These are phyloP conservation scores for Cuniculus paca DNA, from an alignment of 2,797 vertebrate species.

Conservation along the genomic window DNA sequence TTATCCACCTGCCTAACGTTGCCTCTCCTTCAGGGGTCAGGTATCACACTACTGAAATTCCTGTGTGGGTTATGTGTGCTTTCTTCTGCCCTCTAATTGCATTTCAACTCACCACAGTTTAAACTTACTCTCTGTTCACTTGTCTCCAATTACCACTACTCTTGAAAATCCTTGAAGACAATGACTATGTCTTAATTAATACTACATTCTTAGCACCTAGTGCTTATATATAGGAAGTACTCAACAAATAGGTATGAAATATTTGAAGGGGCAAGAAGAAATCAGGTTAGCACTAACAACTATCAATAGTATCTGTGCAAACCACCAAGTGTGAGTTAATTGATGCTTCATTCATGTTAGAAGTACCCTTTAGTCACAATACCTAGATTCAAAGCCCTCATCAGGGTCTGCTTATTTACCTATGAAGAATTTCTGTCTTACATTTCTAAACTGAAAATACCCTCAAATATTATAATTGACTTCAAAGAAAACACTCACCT, in stretches of 20 bases:
- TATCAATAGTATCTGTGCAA: background rate
- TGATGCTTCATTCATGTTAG: background rate
- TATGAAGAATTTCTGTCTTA: background rate
- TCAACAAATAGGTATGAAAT: constrained; percentile 45
- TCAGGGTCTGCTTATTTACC: background rate
- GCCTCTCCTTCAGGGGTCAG: background rate
- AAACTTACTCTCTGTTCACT: background rate
- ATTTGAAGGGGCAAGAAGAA: background rate
- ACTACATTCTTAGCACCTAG: constrained; percentile 4
- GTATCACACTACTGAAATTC: background rate
- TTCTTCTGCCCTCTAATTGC: background rate
- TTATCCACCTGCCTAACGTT: background rate
- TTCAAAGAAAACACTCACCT: constrained; percentile 86
- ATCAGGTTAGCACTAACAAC: background rate
- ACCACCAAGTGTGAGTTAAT: background rate
- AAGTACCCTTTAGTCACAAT: background rate
- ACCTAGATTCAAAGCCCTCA: background rate
- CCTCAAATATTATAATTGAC: background rate
- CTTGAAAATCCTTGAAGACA: constrained; percentile 6
- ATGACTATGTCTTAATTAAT: constrained; percentile 29
- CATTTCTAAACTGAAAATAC: background rate
- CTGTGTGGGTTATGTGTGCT: background rate
- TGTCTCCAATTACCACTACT: background rate
- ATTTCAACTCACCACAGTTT: background rate
- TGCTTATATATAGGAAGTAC: background rate